Evolutionary conservation across 2,888 invertebrate species (phyloP), one percentile per base, ranked within the genome.

Genomic region (Lymantria monacha): DNA sequence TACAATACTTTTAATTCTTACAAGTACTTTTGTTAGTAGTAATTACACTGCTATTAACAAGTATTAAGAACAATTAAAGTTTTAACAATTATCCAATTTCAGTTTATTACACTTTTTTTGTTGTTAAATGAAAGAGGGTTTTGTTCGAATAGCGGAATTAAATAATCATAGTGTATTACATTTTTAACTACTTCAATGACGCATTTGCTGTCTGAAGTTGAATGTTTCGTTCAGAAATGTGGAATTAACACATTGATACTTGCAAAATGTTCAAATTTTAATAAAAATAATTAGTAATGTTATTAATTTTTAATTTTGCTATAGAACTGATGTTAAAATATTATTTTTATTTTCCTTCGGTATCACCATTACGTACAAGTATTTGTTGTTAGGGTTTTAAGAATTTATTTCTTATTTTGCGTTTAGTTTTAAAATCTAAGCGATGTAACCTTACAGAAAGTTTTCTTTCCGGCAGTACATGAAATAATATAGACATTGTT

Each of bases 41-140:
- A 49, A 54, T 42, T 43, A 49, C 15, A 9, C 14, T 12, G 13
- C 54, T 42, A 51, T 57, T 61, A 57, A 44, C 30, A 11, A 30
- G 41, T 46, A 49, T 58, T 49, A 54, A 49, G 31, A 44, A 37
- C 53, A 59, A 61, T 68, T 56, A 54, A 47, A 44, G 15, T 54
- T 59, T 48, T n/a, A 51, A 38, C 43, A 49, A 55, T 66, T 59
- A 68, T 53, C 53, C 69, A 65, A 66, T 68, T 59, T 58, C 8
- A 44, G 56, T 42, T 46, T 55, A 57, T 67, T 58, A 44, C 46
- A 55, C 30, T 59, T 66, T 44, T n/a, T 56, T 48, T 60, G 53
- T 46, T 48, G 12, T 31, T 14, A 41, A 42, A 37, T 45, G 30
- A 30, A 51, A 49, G 45, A 44, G 11, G 44, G 51, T 10, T 47